These are phyloP conservation scores for Eulemur coronatus DNA, from an alignment of 2,797 vertebrate species.

Conservation along the genomic window DNA sequence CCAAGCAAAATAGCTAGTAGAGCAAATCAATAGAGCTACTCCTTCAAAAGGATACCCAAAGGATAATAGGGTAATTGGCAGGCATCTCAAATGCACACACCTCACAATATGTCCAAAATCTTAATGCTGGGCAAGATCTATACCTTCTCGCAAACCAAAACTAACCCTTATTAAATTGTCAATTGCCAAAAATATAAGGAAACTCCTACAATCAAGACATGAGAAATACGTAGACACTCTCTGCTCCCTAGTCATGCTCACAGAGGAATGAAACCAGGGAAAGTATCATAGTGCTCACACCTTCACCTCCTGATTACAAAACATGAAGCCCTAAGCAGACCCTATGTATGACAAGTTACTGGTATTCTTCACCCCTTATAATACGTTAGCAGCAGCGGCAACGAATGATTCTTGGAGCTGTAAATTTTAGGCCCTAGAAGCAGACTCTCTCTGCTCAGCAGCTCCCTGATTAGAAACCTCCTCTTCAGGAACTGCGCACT, in stretches of 20 bases:
- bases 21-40: slow-evolving; percentile 9
- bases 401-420: slow-evolving; percentile 52
- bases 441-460: slow-evolving; percentile 57
- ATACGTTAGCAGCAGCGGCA: not conserved
- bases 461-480: slow-evolving; percentile 78
- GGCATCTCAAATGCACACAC: not conserved
- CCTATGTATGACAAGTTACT: slow-evolving; percentile 54
- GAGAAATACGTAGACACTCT: not conserved
- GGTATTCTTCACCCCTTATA: slow-evolving; percentile 23
- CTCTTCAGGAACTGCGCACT: slow-evolving; percentile 65
- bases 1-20: not conserved
- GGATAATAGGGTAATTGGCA: not conserved
- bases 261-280: slow-evolving; percentile 14
- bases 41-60: not conserved
- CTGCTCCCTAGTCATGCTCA: not conserved
- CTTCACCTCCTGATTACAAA: slow-evolving; percentile 22
- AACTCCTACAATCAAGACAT: not conserved
- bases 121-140: not conserved
- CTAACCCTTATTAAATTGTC: not conserved
- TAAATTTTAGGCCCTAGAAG: slow-evolving; percentile 65
- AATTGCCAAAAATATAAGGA: not conserved
- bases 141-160: not conserved
- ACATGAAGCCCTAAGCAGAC: slow-evolving; percentile 26
- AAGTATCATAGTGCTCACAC: slow-evolving; percentile 1
- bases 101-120: not conserved